A percentile compares a stretch with the other conserved stretches of the same genome.
Evolutionary conservation across 2,888 invertebrate species (phyloP).

Genomic region (Willowsia nigromaculata): DNA sequence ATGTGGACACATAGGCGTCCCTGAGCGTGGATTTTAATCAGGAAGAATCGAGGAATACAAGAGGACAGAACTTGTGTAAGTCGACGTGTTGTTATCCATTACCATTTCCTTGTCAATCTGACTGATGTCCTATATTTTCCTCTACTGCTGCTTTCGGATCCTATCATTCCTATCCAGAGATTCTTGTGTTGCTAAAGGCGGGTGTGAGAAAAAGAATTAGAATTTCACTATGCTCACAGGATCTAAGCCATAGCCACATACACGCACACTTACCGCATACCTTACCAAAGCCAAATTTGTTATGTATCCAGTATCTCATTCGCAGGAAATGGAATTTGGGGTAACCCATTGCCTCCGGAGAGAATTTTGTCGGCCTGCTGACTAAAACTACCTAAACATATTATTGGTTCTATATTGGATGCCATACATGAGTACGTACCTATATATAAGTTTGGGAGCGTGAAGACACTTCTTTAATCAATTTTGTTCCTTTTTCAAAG

Average conservation of each 20-base stretch:
- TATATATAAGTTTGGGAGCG: not conserved
- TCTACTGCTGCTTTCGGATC: not conserved
- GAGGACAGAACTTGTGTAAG: slow-evolving; percentile 18
- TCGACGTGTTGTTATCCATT: slow-evolving; percentile 11
- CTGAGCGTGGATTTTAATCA: slow-evolving; percentile 2
- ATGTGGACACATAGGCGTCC: not conserved
- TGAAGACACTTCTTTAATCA: not conserved
- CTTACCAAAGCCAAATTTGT: slow-evolving; percentile 19
- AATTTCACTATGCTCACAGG: slow-evolving; percentile 17
- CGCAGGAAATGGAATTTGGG: slow-evolving; percentile 41
- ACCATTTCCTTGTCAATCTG: slow-evolving; percentile 47
- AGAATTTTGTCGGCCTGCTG: not conserved
- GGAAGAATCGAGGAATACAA: not conserved
- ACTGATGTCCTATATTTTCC: slow-evolving; percentile 13
- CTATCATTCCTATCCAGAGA: not conserved
- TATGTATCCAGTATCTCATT: slow-evolving; percentile 17
- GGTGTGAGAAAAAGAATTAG: slow-evolving; percentile 35
- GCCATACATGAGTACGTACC: not conserved
- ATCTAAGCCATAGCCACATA: not conserved
- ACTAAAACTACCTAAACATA: not conserved
- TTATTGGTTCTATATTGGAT: not conserved
- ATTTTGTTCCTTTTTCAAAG: not conserved
- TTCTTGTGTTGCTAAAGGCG: slow-evolving; percentile 27
- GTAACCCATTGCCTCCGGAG: slow-evolving; percentile 36
- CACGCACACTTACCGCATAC: not conserved